Evolutionary conservation across 2,113 vertebrate genomes (phyloP), one percentile per base, ranked within the genome.

Genomic region (Oryzias celebensis): DNA sequence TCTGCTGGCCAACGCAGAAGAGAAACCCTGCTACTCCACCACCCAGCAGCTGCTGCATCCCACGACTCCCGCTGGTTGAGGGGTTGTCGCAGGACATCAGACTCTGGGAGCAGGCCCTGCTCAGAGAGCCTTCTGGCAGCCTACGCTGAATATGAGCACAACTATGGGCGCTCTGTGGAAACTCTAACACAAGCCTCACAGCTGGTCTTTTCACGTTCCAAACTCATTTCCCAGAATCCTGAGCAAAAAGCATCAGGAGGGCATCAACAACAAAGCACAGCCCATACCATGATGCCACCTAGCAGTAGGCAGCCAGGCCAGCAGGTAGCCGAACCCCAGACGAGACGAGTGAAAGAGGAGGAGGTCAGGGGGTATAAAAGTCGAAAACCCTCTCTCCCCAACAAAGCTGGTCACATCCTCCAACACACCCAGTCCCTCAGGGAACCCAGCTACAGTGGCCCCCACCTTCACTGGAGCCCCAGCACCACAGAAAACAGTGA

Each of bases 331-430:
- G 94, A 95, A 42, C 83, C 85, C 5, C 90, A 92, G 47, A 85
- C 78, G 7, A 79, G 85, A 44, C 53, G 73, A 7, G 22, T 78
- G 4, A 78, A 77, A 24, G 75, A 71, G 16, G 70, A 83, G 3
- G 77, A 85, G 56, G 49, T 73, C 18, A 69, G 82, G 23, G 94
- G 94, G 12, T 96, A 95, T 80, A 89, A 91, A 44, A 96, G 94
- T 83, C 94, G 95, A 71, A 97, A 95, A 77, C 94, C 94, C 0
- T 94, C 94, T 3, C 96, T 95, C 84, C 92, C 92, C 80, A 92
- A 89, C 42, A 93, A 93, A 82, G 91, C 93, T 0, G 91, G 90
- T 24, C 92, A 93, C 58, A 81, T 95, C 69, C 75, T 88, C 63
- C 93, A 95, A 14, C 93, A 95, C n/a, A 91, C 94, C 6, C 93